These are phyloP conservation scores for Manis pentadactyla DNA, from an alignment of 2,797 vertebrate species.

Conservation along the genomic window DNA sequence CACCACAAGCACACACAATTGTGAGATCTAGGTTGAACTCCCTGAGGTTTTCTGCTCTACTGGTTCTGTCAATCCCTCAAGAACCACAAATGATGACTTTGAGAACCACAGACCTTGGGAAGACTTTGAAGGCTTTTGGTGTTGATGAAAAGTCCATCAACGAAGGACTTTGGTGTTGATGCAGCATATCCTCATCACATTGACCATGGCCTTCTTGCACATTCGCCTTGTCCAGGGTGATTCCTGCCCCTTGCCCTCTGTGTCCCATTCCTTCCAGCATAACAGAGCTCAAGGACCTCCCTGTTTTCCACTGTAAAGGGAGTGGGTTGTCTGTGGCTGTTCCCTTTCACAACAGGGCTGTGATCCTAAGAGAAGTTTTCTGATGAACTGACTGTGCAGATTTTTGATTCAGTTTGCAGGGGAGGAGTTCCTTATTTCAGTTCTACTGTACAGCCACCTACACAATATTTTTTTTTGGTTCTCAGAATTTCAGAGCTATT, in stretches of 20 bases:
- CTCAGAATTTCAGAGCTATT: slow-evolving; percentile 86
- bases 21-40: slow-evolving; percentile 41
- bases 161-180: neutral
- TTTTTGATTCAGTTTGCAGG: slow-evolving; percentile 28
- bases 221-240: neutral
- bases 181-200: neutral
- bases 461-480: slow-evolving; percentile 80
- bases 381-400: slow-evolving; percentile 37
- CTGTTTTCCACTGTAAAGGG: neutral
- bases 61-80: slow-evolving; percentile 24
- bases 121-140: neutral
- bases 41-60: slow-evolving; percentile 63
- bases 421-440: slow-evolving; percentile 77
- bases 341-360: neutral
- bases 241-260: neutral
- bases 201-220: neutral
- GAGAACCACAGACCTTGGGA: neutral
- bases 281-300: neutral
- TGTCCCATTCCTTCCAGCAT: neutral
- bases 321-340: neutral
- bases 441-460: slow-evolving; percentile 83
- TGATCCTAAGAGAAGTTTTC: slow-evolving; percentile 35
- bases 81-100: neutral
- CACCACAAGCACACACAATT: slow-evolving; percentile 1
- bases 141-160: neutral